Base-by-base conservation (phyloP, 1,140 invertebrate genomes). In the Eupeodes corollae region DNA sequence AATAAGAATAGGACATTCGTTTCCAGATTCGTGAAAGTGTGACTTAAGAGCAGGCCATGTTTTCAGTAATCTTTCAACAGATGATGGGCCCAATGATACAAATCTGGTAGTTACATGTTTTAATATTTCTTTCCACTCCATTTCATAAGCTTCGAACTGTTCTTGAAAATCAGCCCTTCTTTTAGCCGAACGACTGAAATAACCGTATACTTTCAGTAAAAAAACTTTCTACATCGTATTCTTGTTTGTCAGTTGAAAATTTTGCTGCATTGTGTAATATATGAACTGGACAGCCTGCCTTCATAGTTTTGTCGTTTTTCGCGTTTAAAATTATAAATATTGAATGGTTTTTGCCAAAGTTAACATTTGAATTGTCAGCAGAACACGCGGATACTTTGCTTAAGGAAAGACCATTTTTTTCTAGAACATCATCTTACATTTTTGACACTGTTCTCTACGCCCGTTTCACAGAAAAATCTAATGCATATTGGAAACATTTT, bases 181-280 rank as follows among this genome's bases (percentile, higher is more conserved):
- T n/a, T n/a, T n/a, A n/a, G n/a, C n/a, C n/a, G n/a, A n/a, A n/a
- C n/a, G n/a, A n/a, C n/a, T n/a, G n/a, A n/a, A n/a, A n/a, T n/a
- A n/a, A n/a, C n/a, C n/a, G n/a, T n/a, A n/a, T n/a, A n/a, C n/a
- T n/a, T n/a, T n/a, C n/a, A n/a, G n/a, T n/a, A n/a, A n/a, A n/a
- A n/a, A n/a, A n/a, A 52, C 54, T 15, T 34, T 34, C 33, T 10
- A 34, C 33, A n/a, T 34, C 33, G 9, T 10, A 9, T 34, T 34
- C 33, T 34, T 10, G 33, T 34, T 34, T 34, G 33, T 34, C n/a
- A 10, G 33, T 34, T 10, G 9, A 10, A n/a, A 10, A n/a, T 34
- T 34, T 34, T 9, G 33, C 33, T 10, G 33, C 33, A n/a, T 34
- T 34, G n/a, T 34, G 33, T 10, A 34, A n/a, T 34, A 34, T 34